Conservation (phyloP, 2,113 vertebrate genomes). For the Prionailurus viverrinus region DNA sequence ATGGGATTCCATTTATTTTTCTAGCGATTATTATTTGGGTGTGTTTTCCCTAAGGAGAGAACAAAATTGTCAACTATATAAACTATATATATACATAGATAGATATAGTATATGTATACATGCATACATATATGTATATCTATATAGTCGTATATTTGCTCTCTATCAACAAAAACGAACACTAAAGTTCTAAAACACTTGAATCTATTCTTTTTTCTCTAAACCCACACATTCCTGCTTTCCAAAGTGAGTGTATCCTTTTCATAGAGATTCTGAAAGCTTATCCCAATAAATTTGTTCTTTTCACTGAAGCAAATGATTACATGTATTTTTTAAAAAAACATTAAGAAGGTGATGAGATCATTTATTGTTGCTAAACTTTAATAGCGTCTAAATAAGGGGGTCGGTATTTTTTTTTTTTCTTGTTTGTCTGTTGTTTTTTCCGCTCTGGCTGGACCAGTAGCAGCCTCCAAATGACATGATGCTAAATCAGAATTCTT, state of each 20-base stretch:
- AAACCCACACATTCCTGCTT: not conserved
- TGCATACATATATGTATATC: not conserved
- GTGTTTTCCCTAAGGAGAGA: not conserved
- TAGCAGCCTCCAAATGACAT: conserved; percentile 86
- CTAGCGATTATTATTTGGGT: not conserved
- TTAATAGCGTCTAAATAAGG: conserved; percentile 82
- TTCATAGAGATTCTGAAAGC: not conserved
- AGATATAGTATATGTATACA: not conserved
- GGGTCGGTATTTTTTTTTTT: conserved; percentile 19
- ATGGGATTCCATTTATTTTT: not conserved
- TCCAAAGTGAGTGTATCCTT: not conserved
- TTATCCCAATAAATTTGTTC: conserved; percentile 74
- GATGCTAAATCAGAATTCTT: conserved; percentile 87
- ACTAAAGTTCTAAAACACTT: not conserved
- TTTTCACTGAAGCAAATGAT: conserved; percentile 79
- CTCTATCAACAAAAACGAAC: not conserved
- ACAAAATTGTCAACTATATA: not conserved
- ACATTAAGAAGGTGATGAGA: conserved; percentile 82
- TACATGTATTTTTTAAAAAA: conserved; percentile 77
- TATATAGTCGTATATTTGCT: not conserved
- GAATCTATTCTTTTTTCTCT: not conserved
- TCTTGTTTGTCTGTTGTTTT: conserved; percentile 82
- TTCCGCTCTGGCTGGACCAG: conserved; percentile 79
- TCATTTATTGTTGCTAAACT: conserved; percentile 88
- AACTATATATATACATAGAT: not conserved